phyloP scores from a whole-genome alignment of 2,888 invertebrate genomes.

The Drosophila hawaiiensis region DNA sequence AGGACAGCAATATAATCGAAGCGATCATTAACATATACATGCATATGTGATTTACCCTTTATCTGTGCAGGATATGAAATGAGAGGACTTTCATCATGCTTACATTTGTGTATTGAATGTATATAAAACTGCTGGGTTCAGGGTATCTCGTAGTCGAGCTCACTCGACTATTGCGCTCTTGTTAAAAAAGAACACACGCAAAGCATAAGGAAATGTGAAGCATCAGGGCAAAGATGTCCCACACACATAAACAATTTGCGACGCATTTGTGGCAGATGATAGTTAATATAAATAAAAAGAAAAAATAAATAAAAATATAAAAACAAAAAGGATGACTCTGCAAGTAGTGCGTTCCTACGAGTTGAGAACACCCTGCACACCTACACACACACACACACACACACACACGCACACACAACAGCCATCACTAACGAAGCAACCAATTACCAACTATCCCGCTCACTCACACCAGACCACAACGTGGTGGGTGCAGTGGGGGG shows the following conservation, averaged over 20 bases:
- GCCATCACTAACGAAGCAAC: neutral
- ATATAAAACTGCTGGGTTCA: neutral
- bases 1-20: too few relatives aligned
- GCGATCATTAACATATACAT: too few relatives aligned
- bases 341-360: constrained; percentile 26
- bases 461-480: neutral
- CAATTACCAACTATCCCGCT: constrained; percentile 1
- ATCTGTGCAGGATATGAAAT: too few relatives aligned
- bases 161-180: neutral
- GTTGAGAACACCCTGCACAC: neutral
- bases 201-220: constrained; percentile 16
- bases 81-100: neutral
- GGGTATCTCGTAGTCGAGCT: neutral
- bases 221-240: constrained; percentile 18
- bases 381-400: neutral
- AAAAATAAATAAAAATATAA: neutral
- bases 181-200: constrained; percentile 29
- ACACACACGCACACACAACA: neutral
- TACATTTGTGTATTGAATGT: neutral
- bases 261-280: constrained; percentile 45
- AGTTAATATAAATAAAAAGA: constrained; percentile 23
- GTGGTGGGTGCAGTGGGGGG: neutral
- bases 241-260: constrained; percentile 23
- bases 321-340: constrained; percentile 3
- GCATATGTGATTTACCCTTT: neutral